Conservation (phyloP, 2,888 invertebrate species). For the Lochmaea capreae region DNA sequence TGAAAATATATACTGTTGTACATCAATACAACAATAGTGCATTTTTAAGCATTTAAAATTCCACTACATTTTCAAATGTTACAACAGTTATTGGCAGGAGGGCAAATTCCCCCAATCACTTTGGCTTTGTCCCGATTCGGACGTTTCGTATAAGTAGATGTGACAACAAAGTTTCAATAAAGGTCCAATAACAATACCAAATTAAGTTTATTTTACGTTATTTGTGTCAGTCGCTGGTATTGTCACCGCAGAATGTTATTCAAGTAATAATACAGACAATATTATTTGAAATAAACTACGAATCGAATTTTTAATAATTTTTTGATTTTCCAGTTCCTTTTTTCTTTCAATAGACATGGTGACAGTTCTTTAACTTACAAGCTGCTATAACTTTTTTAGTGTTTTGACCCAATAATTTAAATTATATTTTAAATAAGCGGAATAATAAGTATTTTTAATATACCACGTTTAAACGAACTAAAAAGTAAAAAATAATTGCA, state of each 20-base stretch:
- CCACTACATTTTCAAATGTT: neutral
- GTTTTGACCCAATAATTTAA: too few species aligned
- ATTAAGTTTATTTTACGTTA: conserved; percentile 44
- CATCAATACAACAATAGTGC: neutral
- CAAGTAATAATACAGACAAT: neutral
- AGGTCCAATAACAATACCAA: conserved; percentile 44
- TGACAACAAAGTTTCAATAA: conserved; percentile 48
- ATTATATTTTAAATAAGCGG: too few species aligned
- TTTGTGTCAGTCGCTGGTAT: conserved; percentile 34
- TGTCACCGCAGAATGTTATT: conserved; percentile 26
- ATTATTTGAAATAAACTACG: neutral
- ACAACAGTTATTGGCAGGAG: neutral
- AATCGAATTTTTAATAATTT: too few species aligned
- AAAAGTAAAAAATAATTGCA: too few species aligned
- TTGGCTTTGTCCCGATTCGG: conserved; percentile 1
- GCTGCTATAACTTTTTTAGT: too few species aligned
- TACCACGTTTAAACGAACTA: too few species aligned
- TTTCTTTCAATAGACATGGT: too few species aligned
- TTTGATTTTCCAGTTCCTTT: too few species aligned
- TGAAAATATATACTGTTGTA: too few species aligned
- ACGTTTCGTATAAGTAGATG: conserved; percentile 34
- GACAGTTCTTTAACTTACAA: too few species aligned
- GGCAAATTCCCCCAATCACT: conserved; percentile 2
- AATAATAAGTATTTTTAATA: too few species aligned
- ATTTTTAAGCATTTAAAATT: neutral